Base-by-base conservation (phyloP, 2,113 vertebrate species). In the Lophochroa leadbeateri region DNA sequence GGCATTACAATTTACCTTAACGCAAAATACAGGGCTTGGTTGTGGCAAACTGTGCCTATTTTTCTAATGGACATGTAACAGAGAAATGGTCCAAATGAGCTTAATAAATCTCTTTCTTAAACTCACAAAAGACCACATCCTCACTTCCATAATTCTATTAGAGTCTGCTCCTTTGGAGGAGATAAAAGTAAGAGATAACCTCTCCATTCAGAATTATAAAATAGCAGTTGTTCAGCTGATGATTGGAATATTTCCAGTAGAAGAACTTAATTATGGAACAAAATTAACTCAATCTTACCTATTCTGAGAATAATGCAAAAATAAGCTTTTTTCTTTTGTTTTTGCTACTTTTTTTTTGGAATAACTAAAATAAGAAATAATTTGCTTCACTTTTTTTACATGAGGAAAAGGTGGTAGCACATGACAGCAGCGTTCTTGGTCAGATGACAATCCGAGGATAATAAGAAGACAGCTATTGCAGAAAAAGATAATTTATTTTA, bases 241-340 rank as follows among this genome's bases (percentile, higher is more conserved):
- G 88, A 92, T 93, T 94, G 92, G 88, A 95, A 75, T 90, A 77
- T 90, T 96, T 95, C 86, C 86, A 93, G 88, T 23, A 75, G 93
- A 92, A 93, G 90, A 69, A 92, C 90, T 94, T 96, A 95, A 96
- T 96, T 96, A 82, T 90, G 88, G 94, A 71, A 91, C 14, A 86
- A 94, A 97, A 96, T 96, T 96, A 93, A 80, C 94, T 92, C 75
- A 84, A 90, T 94, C 79, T 95, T 92, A 96, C 93, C 96, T 95
- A 96, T 96, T 88, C 35, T 64, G 92, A 81, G 90, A 86, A 86
- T 96, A 95, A 95, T 88, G 76, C 68, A 90, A 95, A 96, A 95
- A 67, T 53, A 74, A 92, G 44, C 16, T 61, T 92, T 88, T 94
- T 44, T 44, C 17, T 52, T 17, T 52, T 52, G 11, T 1, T 16